Conservation (phyloP, 2,113 vertebrate genomes). For the Microtus montanus region DNA sequence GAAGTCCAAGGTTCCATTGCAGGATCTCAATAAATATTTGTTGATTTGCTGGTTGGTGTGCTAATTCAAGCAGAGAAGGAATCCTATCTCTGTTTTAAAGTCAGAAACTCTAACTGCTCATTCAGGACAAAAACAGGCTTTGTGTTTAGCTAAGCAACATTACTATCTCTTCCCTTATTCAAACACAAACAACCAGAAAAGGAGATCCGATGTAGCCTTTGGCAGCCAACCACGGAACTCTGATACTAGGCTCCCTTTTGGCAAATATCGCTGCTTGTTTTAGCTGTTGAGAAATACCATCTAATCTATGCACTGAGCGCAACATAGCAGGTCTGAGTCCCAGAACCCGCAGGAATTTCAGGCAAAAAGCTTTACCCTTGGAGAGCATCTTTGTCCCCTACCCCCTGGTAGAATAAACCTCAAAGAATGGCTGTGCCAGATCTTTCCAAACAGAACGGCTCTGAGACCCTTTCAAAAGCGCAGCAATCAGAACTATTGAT, state of each 20-base stretch:
- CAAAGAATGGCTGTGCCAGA: neutral
- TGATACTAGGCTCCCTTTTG: constrained; percentile 10
- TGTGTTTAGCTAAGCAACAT: constrained; percentile 45
- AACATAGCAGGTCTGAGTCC: constrained; percentile 8
- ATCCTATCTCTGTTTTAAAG: constrained; percentile 58
- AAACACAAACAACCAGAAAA: constrained; percentile 35
- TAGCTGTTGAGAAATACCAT: constrained; percentile 3
- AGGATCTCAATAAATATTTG: constrained; percentile 75
- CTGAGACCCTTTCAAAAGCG: constrained; percentile 43
- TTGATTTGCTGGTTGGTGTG: constrained; percentile 41
- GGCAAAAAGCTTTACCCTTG: neutral
- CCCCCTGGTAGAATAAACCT: neutral
- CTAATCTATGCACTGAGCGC: neutral
- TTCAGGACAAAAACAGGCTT: constrained; percentile 30
- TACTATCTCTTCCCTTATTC: constrained; percentile 16
- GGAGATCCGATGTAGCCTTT: constrained; percentile 22
- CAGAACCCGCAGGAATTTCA: neutral
- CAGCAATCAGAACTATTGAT: constrained; percentile 55
- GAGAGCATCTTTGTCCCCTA: neutral
- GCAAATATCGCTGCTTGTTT: constrained; percentile 1
- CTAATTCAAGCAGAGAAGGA: constrained; percentile 71
- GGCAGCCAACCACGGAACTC: constrained; percentile 27
- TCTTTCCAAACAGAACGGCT: neutral
- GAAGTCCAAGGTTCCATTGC: constrained; percentile 22
- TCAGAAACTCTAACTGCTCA: constrained; percentile 45